Evolutionary conservation across 2,888 invertebrate genomes (phyloP).

Genomic region (Gisinianus flammeolus): DNA sequence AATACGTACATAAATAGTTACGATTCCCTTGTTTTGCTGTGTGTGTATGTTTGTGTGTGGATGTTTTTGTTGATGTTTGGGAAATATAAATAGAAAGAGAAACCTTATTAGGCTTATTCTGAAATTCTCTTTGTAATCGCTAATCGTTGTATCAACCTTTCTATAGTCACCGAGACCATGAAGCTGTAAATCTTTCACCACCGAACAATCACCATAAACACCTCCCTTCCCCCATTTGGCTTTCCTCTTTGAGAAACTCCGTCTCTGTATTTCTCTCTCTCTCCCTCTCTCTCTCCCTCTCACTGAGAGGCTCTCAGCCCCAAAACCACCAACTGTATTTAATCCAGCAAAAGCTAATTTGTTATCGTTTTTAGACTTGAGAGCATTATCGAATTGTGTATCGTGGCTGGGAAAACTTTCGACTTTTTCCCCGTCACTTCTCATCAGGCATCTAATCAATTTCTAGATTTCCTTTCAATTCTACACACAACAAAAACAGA

Average conservation of each 20-base stretch:
- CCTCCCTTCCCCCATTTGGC: not conserved
- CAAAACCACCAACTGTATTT: constrained; percentile 7
- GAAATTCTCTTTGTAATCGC: constrained; percentile 14
- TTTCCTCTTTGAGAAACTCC: too few relatives aligned
- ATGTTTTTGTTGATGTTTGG: not conserved
- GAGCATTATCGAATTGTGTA: constrained; percentile 6
- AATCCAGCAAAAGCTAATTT: constrained; percentile 8
- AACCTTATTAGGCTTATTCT: not conserved
- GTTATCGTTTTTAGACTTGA: constrained; percentile 17
- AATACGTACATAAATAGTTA: too few relatives aligned
- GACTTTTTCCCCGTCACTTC: not conserved
- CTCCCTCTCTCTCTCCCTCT: too few relatives aligned
- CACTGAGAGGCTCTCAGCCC: too few relatives aligned
- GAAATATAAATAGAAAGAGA: not conserved
- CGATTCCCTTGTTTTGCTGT: too few relatives aligned
- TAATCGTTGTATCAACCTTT: constrained; percentile 21
- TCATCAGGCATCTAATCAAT: constrained; percentile 9
- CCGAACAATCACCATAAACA: constrained; percentile 6
- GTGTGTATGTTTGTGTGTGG: not conserved
- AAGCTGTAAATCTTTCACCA: constrained; percentile 23
- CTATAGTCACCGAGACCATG: constrained; percentile 6
- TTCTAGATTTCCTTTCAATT: not conserved
- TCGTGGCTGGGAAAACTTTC: not conserved
- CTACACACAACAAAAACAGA: too few relatives aligned
- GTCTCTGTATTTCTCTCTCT: too few relatives aligned